Conservation (phyloP, 2,888 invertebrate species). For the Kuschelorhynchus macadamiae region DNA sequence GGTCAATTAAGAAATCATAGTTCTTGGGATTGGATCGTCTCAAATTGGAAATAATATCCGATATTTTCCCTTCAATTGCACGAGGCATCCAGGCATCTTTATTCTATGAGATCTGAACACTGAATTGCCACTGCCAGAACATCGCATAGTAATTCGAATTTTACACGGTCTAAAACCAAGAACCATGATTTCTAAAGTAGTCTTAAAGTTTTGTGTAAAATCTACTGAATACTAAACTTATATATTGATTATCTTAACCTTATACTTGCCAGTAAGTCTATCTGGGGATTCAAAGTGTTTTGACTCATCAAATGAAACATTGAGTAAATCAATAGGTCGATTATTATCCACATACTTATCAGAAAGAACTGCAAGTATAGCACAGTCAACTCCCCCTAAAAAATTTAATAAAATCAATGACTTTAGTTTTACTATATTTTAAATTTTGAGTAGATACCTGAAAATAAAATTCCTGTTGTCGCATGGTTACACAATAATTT, state of each 20-base stretch:
- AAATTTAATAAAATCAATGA: neutral
- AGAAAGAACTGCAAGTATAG: slow-evolving; percentile 87
- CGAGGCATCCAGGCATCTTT: too few relatives aligned
- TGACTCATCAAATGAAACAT: slow-evolving; percentile 88
- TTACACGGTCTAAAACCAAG: too few relatives aligned
- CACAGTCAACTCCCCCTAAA: slow-evolving; percentile 92
- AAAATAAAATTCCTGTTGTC: slow-evolving; percentile 81
- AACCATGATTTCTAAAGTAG: too few relatives aligned
- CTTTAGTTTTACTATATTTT: neutral
- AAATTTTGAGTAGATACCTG: slow-evolving; percentile 64
- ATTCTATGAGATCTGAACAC: too few relatives aligned
- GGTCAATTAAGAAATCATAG: too few relatives aligned
- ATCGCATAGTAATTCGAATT: too few relatives aligned
- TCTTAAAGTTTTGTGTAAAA: too few relatives aligned
- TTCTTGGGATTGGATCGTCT: too few relatives aligned
- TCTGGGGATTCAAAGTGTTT: slow-evolving; percentile 83
- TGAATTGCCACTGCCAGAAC: too few relatives aligned
- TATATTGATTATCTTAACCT: slow-evolving; percentile 7
- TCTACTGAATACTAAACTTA: too few relatives aligned
- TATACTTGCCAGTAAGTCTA: slow-evolving; percentile 73
- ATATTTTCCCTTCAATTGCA: too few relatives aligned
- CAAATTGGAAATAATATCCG: too few relatives aligned
- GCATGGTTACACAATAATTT: slow-evolving; percentile 65
- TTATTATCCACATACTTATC: slow-evolving; percentile 76
- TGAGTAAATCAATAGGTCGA: slow-evolving; percentile 90